Percentiles rank a stretch among this genome's conserved stretches.
These are phyloP conservation scores for Nerophis ophidion DNA, from an alignment of 2,113 vertebrate species.

Conservation along the genomic window DNA sequence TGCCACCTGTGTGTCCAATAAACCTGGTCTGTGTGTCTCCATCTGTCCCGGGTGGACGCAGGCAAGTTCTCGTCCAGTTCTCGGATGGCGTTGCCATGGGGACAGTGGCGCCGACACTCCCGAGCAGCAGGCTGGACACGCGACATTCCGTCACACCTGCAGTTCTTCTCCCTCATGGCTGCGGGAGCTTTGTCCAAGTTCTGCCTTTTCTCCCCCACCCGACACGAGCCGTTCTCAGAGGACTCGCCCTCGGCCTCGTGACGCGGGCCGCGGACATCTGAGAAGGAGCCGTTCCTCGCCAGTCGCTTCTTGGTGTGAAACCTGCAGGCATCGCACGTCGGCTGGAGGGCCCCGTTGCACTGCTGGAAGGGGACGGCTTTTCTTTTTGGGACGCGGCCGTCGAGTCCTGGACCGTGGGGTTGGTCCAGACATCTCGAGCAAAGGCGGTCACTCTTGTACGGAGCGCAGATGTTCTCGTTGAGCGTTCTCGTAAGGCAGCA, in stretches of 20 bases:
- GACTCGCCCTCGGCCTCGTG: constrained; percentile 46
- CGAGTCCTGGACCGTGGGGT: constrained; percentile 15
- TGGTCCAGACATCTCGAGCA: constrained; percentile 60
- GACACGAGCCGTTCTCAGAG: constrained; percentile 45
- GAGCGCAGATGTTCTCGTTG: constrained; percentile 11
- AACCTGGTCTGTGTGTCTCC: constrained; percentile 30
- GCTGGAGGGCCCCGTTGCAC: constrained; percentile 29
- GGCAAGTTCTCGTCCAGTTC: constrained; percentile 50
- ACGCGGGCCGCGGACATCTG: neutral
- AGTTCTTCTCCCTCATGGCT: constrained; percentile 45
- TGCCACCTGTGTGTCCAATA: constrained; percentile 31
- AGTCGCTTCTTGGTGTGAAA: constrained; percentile 28
- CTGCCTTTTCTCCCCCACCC: constrained; percentile 12
- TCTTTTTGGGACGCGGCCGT: constrained; percentile 26
- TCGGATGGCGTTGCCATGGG: constrained; percentile 29
- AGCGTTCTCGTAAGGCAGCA: constrained; percentile 19
- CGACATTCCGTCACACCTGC: constrained; percentile 23
- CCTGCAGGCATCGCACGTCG: constrained; percentile 48
- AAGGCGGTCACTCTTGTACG: constrained; percentile 34
- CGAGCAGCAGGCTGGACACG: neutral
- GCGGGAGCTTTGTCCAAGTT: constrained; percentile 39
- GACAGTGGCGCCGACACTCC: constrained; percentile 29
- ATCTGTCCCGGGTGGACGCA: constrained; percentile 20
- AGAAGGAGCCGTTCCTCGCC: constrained; percentile 8
- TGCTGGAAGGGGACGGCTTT: constrained; percentile 34